Evolutionary conservation across 1,140 invertebrate species (phyloP), one percentile per base, ranked within the genome.

Genomic region (Tetramorium simillimum): DNA sequence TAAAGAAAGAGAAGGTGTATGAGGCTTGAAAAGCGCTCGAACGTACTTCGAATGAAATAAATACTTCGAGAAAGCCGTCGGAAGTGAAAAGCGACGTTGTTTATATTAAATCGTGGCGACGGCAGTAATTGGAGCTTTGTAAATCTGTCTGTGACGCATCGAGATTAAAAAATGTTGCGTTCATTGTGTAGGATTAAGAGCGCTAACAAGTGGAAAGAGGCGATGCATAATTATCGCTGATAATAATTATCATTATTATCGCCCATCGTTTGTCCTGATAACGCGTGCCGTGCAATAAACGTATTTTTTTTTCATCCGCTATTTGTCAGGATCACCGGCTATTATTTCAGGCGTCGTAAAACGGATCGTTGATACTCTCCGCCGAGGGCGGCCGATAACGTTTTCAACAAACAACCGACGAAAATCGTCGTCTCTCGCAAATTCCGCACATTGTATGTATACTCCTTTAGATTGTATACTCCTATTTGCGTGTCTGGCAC

Each of bases 201-300:
- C 16, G 24, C 18, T 16, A 24, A 16, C 40, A 12, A 69, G 18
- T n/a, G 14, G 28, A 16, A 14, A 75, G 28, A 10, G 18, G 5
- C 60, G 53, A 21, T 12, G 80, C 16, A 60, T 49, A 75, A 84
- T 84, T 49, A 46, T 33, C 78, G 14, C 43, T 82, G 67, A 72
- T 82, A 70, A 70, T 72, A 40, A 82, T 82, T 82, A 82, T 75
- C 53, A 14, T 82, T 6, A 46, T 60, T 49, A 73, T 84, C 53
- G 40, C 80, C 49, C 40, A 37, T 49, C 43, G 40, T 84, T 70
- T 49, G 69, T 12, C 40, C 24, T 7, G 28, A 84, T 84, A 84
- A 62, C 40, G 58, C 40, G 58, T 53, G 33, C 33, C 53, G 62
- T 46, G 37, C 16, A 60, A 60, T 24, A 14, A 60, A 56, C 18